A percentile compares a stretch with the other conserved stretches of the same genome.
Conservation (phyloP, 2,113 vertebrate genomes). For the Salvelinus fontinalis region DNA sequence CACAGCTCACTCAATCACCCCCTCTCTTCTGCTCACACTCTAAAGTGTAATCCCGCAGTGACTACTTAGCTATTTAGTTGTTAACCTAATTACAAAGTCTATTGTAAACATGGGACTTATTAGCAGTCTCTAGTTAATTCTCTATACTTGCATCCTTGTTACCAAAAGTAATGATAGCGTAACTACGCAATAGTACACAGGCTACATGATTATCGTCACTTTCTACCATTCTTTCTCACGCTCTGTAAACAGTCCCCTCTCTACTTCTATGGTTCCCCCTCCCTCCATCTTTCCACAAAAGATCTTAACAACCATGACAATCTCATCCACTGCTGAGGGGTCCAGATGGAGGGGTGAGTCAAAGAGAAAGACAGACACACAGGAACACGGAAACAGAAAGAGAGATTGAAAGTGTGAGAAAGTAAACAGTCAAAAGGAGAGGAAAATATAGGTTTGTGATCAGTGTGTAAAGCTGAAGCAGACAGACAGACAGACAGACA, state of each 20-base stretch:
- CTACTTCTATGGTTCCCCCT: constrained; percentile 37
- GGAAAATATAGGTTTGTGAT: not conserved
- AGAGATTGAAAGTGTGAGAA: constrained; percentile 55
- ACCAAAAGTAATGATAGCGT: constrained; percentile 1
- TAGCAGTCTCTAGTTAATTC: constrained; percentile 11
- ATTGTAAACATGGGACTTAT: not conserved
- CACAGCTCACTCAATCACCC: not conserved
- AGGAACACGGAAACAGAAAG: constrained; percentile 22
- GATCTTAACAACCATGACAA: constrained; percentile 65
- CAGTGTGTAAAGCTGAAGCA: not conserved
- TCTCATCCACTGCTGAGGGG: constrained; percentile 56
- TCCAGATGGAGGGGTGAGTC: constrained; percentile 16
- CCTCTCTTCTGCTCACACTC: not conserved
- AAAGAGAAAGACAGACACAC: constrained; percentile 21
- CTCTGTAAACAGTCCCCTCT: constrained; percentile 28
- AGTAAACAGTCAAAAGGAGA: constrained; percentile 57
- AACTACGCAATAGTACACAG: not conserved
- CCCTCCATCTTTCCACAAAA: constrained; percentile 54
- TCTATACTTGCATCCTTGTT: constrained; percentile 18
- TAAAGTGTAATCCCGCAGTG: not conserved
- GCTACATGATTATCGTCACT: constrained; percentile 45
- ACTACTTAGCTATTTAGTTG: not conserved
- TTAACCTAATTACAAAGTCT: not conserved
- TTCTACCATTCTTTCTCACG: constrained; percentile 29
- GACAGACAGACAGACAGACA: not conserved